phyloP scores from a whole-genome alignment of 2,113 vertebrate species.

The Scytalopus superciliaris region DNA sequence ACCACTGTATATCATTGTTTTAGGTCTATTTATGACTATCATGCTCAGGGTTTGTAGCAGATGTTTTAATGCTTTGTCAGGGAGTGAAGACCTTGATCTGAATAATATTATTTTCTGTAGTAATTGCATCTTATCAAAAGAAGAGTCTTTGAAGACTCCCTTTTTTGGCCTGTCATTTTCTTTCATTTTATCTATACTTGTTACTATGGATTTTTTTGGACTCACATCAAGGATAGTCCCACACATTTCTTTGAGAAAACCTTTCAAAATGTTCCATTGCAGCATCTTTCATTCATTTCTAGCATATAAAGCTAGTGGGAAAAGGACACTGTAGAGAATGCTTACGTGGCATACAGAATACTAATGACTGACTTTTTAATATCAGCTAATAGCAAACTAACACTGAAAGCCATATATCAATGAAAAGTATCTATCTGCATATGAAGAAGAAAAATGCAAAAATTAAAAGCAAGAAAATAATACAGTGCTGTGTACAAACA shows the following conservation, averaged over 20 bases:
- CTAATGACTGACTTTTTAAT: neutral
- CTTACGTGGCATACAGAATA: neutral
- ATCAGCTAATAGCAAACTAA: neutral
- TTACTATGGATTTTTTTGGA: neutral
- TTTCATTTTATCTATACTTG: neutral
- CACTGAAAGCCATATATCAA: neutral
- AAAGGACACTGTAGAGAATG: neutral
- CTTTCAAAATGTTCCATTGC: neutral
- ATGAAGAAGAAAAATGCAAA: neutral
- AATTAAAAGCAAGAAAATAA: neutral
- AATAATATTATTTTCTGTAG: neutral
- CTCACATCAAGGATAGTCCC: neutral
- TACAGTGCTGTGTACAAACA: neutral
- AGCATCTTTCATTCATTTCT: neutral
- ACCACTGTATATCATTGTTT: neutral
- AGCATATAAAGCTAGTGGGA: neutral
- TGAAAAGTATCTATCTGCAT: neutral
- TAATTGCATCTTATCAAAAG: neutral
- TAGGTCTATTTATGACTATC: neutral
- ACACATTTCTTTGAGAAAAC: neutral
- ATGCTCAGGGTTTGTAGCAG: neutral
- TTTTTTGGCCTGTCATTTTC: neutral
- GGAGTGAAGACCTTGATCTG: neutral
- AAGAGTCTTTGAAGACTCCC: neutral
- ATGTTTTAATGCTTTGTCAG: neutral